phyloP scores from a whole-genome alignment of 2,888 invertebrate genomes.

The Oxycera nigricornis region DNA sequence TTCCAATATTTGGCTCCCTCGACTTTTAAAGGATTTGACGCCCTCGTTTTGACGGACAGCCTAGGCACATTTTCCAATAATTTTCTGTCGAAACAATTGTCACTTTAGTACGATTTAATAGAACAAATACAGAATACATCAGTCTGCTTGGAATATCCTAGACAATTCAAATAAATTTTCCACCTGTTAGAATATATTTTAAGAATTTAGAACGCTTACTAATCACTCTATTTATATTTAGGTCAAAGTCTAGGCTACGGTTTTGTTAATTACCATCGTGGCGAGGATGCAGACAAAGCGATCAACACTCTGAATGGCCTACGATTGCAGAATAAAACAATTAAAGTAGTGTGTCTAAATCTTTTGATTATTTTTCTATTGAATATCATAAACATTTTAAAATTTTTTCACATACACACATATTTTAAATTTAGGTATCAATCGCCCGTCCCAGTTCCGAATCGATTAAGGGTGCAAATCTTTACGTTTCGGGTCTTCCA shows the following conservation, averaged over 20 bases:
- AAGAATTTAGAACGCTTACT: neutral
- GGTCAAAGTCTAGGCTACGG: constrained; percentile 99
- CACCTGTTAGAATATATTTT: neutral
- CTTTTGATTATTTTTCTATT: neutral
- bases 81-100: too few species aligned
- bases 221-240: constrained; percentile 44
- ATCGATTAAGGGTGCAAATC: constrained; percentile 92
- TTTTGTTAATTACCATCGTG: constrained; percentile 98
- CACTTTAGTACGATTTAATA: too few species aligned
- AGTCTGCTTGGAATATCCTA: neutral
- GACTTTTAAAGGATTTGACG: too few species aligned
- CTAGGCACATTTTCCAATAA: too few species aligned
- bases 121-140: too few species aligned
- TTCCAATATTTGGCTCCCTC: too few species aligned
- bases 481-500: constrained; percentile 91
- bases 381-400: neutral
- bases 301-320: constrained; percentile 98
- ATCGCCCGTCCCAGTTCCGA: constrained; percentile 93
- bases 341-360: constrained; percentile 75
- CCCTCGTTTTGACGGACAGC: too few species aligned
- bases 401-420: neutral
- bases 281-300: constrained; percentile 98
- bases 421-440: constrained; percentile 65
- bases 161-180: neutral
- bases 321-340: constrained; percentile 98